Conservation (phyloP, 2,113 vertebrate genomes). For the Leptobrachium leishanense region DNA sequence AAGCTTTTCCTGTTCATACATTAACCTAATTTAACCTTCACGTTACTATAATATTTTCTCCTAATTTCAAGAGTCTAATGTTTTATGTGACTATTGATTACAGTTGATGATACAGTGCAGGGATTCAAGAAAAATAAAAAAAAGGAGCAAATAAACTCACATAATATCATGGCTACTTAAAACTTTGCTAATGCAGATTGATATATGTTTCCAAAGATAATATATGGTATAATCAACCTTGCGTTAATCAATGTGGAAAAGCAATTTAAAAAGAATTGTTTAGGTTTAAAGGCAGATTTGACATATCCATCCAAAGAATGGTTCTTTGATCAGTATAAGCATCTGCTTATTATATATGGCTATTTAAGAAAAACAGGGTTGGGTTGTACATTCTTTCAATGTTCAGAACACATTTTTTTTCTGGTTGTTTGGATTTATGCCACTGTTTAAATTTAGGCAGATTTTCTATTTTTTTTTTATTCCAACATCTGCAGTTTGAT, state of each 20-base stretch:
- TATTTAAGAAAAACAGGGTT: constrained; percentile 54
- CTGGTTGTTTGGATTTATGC: constrained; percentile 60
- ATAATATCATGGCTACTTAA: too few relatives aligned
- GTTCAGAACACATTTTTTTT: constrained; percentile 53
- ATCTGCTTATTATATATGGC: constrained; percentile 63
- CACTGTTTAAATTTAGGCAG: constrained; percentile 71
- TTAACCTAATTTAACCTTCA: too few relatives aligned
- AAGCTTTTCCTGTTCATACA: too few relatives aligned
- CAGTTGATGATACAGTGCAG: too few relatives aligned
- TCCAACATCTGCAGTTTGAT: constrained; percentile 74
- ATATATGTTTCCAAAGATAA: constrained; percentile 2
- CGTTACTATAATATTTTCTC: too few relatives aligned
- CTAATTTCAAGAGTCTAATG: too few relatives aligned
- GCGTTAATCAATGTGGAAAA: constrained; percentile 24
- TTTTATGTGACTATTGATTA: too few relatives aligned
- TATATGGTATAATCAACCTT: constrained; percentile 15
- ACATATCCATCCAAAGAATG: constrained; percentile 39
- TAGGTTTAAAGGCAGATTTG: constrained; percentile 16
- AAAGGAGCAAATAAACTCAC: too few relatives aligned
- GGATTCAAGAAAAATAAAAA: too few relatives aligned
- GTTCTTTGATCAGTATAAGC: constrained; percentile 50
- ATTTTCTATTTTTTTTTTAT: constrained; percentile 66
- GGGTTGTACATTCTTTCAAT: constrained; percentile 55
- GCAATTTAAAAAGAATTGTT: constrained; percentile 1
- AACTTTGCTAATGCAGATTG: background rate